Evolutionary conservation across 2,888 invertebrate genomes (phyloP), one percentile per base, ranked within the genome.

Genomic region (Hypomecis atomaria): DNA sequence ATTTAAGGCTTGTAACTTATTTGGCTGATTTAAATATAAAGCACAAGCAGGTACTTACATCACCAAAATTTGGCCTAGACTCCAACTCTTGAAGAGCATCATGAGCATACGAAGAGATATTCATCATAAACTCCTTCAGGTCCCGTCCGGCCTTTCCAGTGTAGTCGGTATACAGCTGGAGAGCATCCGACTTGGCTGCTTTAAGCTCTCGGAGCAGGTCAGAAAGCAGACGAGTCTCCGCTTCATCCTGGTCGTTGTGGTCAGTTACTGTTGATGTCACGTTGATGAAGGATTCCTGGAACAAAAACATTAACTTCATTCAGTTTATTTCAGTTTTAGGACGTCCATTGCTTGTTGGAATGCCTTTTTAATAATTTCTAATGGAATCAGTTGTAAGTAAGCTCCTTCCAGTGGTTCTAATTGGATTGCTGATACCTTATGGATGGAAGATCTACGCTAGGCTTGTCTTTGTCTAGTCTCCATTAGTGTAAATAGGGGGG

Each of bases 121-220:
- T 88, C 10, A 64, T 73, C 6, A 88, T 63, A 73, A 91, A 91
- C 4, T 44, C 69, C 65, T 83, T 85, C 67, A 90, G 72, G 10
- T 89, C 87, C 0, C 69, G 70, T 0, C 86, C 85, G 5, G 87
- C 79, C 40, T 80, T 73, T 0, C 83, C 80, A 0, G 87, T 78
- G 73, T 79, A 90, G 76, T 90, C 89, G 0, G 88, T 90, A 75
- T 88, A 92, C 0, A 92, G 82, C 0, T 86, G 78, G 4, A 89
- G 66, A 0, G 86, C 86, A 1, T 90, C 89, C 0, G 70, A 73
- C 69, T 83, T 85, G 1, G 81, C 78, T 0, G 71, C 57, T n/a
- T 81, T 72, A 38, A 90, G 74, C 36, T 89, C 82, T 0, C 76
- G 65, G 0, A 75, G 61, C 62, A 89, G 77, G 53, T 88, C 85